These are phyloP conservation scores for Pseudomyrmex cubaensis DNA, from an alignment of 1,140 invertebrate species.

Conservation along the genomic window DNA sequence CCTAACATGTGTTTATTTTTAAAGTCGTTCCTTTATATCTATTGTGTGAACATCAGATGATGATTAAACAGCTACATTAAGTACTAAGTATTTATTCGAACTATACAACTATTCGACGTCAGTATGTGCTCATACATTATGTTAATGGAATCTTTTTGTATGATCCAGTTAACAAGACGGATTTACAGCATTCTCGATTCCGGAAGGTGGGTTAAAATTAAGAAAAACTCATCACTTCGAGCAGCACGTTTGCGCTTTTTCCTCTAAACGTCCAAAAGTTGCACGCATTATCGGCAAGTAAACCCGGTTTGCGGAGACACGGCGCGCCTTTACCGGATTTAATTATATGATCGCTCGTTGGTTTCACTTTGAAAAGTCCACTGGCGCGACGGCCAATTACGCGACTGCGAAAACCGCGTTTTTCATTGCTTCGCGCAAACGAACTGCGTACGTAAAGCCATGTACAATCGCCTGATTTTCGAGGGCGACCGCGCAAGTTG, in stretches of 20 bases:
- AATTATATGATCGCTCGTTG: constrained; percentile 65
- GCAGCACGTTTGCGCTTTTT: constrained; percentile 61
- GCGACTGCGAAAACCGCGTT: constrained; percentile 55
- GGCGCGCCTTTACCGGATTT: constrained; percentile 64
- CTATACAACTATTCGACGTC: neutral
- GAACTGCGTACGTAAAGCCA: constrained; percentile 47
- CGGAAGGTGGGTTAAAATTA: neutral
- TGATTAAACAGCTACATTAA: neutral
- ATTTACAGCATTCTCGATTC: constrained; percentile 25
- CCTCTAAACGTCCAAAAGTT: constrained; percentile 62
- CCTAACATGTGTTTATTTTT: neutral
- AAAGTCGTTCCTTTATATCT: neutral
- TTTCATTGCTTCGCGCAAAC: constrained; percentile 50
- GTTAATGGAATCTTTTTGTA: neutral
- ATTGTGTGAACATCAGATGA: neutral
- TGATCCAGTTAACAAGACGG: constrained; percentile 37
- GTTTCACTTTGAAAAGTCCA: constrained; percentile 62
- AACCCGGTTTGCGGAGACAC: constrained; percentile 26
- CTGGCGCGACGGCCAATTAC: constrained; percentile 62
- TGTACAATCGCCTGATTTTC: constrained; percentile 43
- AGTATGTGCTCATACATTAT: neutral
- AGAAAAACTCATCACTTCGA: constrained; percentile 23
- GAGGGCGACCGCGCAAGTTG: constrained; percentile 36
- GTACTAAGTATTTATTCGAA: neutral
- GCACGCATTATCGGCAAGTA: constrained; percentile 22